Evolutionary conservation across 1,140 invertebrate genomes (phyloP), one percentile per base, ranked within the genome.

Genomic region (Littorina saxatilis): DNA sequence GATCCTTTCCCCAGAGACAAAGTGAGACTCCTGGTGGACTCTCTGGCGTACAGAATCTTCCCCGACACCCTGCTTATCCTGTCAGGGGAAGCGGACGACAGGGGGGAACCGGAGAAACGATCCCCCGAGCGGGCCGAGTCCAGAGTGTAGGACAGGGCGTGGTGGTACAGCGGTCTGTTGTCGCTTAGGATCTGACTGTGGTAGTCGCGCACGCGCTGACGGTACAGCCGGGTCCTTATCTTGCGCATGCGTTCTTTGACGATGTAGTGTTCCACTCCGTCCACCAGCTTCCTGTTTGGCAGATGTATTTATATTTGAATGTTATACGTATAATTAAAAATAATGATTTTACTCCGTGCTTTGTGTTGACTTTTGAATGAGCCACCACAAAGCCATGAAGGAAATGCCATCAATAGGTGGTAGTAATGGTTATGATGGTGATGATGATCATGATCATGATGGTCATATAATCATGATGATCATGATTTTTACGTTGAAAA

Each of bases 141-240:
- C 13, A 27, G 13, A 39, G 70, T 43, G 37, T n/a, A 39, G 37
- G 70, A n/a, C 4, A n/a, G 23, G 13, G 35, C n/a, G 37, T n/a
- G 1, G 35, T 32, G 4, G 55, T 40, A 78, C 55, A 63, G 7
- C 2, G 76, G 76, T 20, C 37, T 66, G 5, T 58, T 29, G 20
- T 63, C 76, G 9, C 23, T 43, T 58, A 78, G 58, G 55, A 78
- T 78, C 20, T 58, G 76, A 20, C 17, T 61, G 58, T 78, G 55
- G 76, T 66, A 78, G 43, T 63, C 32, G 32, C 39, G 55, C 76
- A 58, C 17, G 68, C 70, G 68, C 20, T 9, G 40, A 32, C 39
- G 23, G 7, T 27, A 2, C 52, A n/a, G 15, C 0, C 50, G 47
- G 37, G 73, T 70, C 32, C 52, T 32, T 11, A 35, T 55, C 27